These are phyloP conservation scores for Trialeurodes vaporariorum DNA, from an alignment of 1,140 invertebrate species.

Conservation along the genomic window DNA sequence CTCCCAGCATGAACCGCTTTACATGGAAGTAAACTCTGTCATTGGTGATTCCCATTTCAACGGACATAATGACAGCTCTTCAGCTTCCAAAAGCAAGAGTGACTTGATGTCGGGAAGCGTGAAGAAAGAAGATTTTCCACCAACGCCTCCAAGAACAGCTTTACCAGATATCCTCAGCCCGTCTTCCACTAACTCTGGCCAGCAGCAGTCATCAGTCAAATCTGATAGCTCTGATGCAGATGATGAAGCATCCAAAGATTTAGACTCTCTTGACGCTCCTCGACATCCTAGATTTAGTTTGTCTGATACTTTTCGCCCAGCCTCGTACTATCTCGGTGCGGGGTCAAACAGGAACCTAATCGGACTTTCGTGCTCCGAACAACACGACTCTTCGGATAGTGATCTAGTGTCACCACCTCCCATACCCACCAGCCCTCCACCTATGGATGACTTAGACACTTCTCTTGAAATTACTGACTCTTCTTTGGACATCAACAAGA, in stretches of 20 bases:
- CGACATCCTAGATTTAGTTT: slow-evolving; percentile 63
- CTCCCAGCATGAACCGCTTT: slow-evolving; percentile 50
- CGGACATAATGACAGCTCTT: not conserved
- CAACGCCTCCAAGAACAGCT: slow-evolving; percentile 33
- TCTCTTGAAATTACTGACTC: slow-evolving; percentile 29
- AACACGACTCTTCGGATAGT: slow-evolving; percentile 68
- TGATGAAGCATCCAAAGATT: slow-evolving; percentile 68
- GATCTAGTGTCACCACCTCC: slow-evolving; percentile 70
- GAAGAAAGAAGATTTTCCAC: slow-evolving; percentile 17
- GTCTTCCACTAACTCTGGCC: slow-evolving; percentile 27
- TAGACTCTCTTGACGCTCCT: slow-evolving; percentile 52
- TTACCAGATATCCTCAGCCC: slow-evolving; percentile 52
- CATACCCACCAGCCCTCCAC: slow-evolving; percentile 60
- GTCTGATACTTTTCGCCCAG: slow-evolving; percentile 73
- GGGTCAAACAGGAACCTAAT: slow-evolving; percentile 30
- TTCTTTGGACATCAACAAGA: not conserved
- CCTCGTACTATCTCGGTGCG: slow-evolving; percentile 67
- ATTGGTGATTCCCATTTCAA: not conserved
- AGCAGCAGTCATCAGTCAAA: slow-evolving; percentile 32
- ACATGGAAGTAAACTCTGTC: slow-evolving; percentile 57
- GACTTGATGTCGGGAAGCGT: not conserved
- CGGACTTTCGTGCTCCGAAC: slow-evolving; percentile 37
- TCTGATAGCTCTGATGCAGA: slow-evolving; percentile 71
- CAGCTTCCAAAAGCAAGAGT: slow-evolving; percentile 23
- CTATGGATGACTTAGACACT: slow-evolving; percentile 48